A percentile compares a stretch with the other conserved stretches of the same genome.
Conservation (phyloP, 2,113 vertebrate genomes). For the Pseudolaguvia tuberculata region DNA sequence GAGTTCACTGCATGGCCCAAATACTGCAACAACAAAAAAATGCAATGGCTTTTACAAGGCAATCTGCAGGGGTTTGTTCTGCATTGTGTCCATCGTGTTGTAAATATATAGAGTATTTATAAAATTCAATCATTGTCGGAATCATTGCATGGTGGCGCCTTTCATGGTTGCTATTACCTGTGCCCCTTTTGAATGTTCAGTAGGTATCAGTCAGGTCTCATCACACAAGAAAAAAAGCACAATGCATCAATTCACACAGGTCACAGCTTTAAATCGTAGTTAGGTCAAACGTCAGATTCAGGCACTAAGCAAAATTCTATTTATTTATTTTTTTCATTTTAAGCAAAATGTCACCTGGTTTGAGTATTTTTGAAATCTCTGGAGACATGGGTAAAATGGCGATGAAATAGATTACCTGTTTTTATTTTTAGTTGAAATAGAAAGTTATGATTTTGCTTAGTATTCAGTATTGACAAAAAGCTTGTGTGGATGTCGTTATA, state of each 20-base stretch:
- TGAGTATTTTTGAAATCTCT: not conserved
- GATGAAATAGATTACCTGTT: too few species aligned
- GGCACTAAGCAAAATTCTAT: not conserved
- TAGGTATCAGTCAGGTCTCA: not conserved
- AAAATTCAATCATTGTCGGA: not conserved
- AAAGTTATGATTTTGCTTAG: too few species aligned
- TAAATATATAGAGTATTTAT: not conserved
- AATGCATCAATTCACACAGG: not conserved
- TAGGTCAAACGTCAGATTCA: not conserved
- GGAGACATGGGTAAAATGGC: too few species aligned
- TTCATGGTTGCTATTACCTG: not conserved
- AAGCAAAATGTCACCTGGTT: not conserved
- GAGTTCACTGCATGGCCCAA: constrained; percentile 53
- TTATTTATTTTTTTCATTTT: too few species aligned
- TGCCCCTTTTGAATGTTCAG: not conserved
- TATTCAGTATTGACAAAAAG: too few species aligned
- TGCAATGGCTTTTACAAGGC: constrained; percentile 33
- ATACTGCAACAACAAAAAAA: constrained; percentile 60
- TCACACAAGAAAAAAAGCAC: too few species aligned
- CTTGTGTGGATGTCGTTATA: too few species aligned
- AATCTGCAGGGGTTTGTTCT: not conserved
- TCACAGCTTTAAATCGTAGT: not conserved
- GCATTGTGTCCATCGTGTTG: too few species aligned
- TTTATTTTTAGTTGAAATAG: too few species aligned
- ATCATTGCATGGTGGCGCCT: too few species aligned